Evolutionary conservation across 1,140 invertebrate genomes (phyloP).

Genomic region (Amyelois transitella): DNA sequence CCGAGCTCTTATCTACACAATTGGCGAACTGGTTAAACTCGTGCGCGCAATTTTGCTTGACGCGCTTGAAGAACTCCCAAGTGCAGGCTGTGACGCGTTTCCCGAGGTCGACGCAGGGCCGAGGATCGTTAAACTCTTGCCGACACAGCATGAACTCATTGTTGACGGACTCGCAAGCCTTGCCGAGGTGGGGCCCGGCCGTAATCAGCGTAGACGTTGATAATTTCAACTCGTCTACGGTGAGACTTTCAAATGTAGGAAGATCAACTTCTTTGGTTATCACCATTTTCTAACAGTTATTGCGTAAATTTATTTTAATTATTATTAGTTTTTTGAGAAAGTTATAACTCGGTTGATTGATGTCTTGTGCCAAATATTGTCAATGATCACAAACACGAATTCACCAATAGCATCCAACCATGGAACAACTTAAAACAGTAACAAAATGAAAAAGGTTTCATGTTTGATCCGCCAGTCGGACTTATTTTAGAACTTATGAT

Average conservation of each 20-base stretch:
- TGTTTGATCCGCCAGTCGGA: too few species aligned
- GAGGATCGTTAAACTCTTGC: constrained; percentile 87
- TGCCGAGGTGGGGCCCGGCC: constrained; percentile 91
- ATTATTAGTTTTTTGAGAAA: too few species aligned
- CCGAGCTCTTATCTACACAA: constrained; percentile 89
- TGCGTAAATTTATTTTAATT: too few species aligned
- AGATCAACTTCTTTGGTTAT: constrained; percentile 80
- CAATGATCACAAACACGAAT: too few species aligned
- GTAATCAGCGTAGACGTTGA: constrained; percentile 86
- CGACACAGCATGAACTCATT: constrained; percentile 97
- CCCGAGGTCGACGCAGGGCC: constrained; percentile 91
- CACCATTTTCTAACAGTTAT: too few species aligned
- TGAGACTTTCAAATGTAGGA: constrained; percentile 87
- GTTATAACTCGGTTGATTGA: too few species aligned
- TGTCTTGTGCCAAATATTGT: too few species aligned
- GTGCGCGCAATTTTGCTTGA: constrained; percentile 87
- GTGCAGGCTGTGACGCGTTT: constrained; percentile 93
- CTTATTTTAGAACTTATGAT: too few species aligned
- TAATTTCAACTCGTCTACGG: constrained; percentile 88
- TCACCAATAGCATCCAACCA: too few species aligned
- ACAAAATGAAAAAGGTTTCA: too few species aligned
- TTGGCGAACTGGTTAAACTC: constrained; percentile 92
- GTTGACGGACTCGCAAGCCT: constrained; percentile 89
- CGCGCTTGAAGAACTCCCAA: constrained; percentile 87
- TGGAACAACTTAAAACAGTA: too few species aligned